phyloP scores from a whole-genome alignment of 2,888 invertebrate species.

The Parochlus steinenii region DNA sequence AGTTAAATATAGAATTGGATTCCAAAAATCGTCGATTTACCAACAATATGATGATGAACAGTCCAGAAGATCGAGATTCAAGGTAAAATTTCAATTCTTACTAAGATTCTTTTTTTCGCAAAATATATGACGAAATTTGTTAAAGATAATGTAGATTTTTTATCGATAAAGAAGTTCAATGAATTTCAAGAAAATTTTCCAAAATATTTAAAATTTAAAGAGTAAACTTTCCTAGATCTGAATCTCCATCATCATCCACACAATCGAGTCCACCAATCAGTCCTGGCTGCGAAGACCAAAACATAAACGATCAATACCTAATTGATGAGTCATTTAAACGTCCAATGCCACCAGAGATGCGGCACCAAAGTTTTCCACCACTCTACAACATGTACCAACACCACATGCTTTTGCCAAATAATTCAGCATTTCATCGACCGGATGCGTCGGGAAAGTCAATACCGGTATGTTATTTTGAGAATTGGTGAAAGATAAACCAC shows the following conservation, averaged over 20 bases:
- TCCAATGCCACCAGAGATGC: constrained; percentile 24
- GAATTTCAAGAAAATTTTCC: background rate
- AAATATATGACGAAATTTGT: too few species aligned
- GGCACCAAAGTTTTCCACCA: constrained; percentile 27
- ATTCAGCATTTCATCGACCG: constrained; percentile 38
- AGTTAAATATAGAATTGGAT: constrained; percentile 2
- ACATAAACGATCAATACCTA: constrained; percentile 17
- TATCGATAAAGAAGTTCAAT: too few species aligned
- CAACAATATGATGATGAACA: constrained; percentile 19
- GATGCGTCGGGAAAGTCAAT: constrained; percentile 31
- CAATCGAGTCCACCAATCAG: constrained; percentile 73
- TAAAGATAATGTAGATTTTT: too few species aligned
- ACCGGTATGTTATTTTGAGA: constrained; percentile 22
- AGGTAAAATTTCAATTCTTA: constrained; percentile 20
- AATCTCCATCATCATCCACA: constrained; percentile 37
- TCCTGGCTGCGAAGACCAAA: constrained; percentile 63
- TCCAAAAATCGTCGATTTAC: constrained; percentile 11
- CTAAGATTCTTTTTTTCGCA: constrained; percentile 10
- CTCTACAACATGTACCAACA: constrained; percentile 34
- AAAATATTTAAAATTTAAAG: background rate
- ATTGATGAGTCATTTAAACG: background rate
- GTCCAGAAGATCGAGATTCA: constrained; percentile 30
- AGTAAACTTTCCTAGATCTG: constrained; percentile 22
- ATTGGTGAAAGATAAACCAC: background rate
- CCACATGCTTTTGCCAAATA: constrained; percentile 31